These are phyloP conservation scores for Scolopax rusticola DNA, from an alignment of 2,797 vertebrate genomes.

Conservation along the genomic window DNA sequence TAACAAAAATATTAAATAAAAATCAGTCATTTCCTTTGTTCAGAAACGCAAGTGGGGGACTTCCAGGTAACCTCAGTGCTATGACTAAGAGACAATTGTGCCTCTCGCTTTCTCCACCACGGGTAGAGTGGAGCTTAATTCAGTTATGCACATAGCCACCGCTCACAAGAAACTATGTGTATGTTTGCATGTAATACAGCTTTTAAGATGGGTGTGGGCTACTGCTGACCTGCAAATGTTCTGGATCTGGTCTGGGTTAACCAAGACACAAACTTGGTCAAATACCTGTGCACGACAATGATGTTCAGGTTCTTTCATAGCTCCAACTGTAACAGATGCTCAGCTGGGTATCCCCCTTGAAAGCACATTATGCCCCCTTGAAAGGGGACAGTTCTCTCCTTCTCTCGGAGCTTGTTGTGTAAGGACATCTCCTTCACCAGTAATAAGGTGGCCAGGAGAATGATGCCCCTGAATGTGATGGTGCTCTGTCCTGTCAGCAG, in stretches of 20 bases:
- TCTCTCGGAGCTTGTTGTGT: not conserved
- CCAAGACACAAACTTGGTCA: not conserved
- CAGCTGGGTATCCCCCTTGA: not conserved
- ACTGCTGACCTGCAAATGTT: not conserved
- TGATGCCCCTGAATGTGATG: not conserved
- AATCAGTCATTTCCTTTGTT: not conserved
- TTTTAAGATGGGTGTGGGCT: not conserved
- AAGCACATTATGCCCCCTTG: not conserved
- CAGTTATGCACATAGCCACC: not conserved
- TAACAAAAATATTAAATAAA: not conserved
- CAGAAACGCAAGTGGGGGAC: not conserved
- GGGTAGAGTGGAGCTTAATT: not conserved
- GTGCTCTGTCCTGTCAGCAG: not conserved
- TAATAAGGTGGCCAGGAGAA: not conserved
- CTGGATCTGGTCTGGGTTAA: not conserved
- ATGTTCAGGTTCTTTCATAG: not conserved
- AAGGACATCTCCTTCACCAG: not conserved
- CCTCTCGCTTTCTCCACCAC: not conserved
- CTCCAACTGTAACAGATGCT: not conserved
- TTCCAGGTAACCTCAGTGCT: not conserved
- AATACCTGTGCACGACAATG: not conserved
- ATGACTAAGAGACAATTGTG: not conserved
- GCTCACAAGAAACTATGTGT: fast-evolving
- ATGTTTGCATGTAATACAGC: not conserved
- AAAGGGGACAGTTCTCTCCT: not conserved